phyloP scores from a whole-genome alignment of 2,888 invertebrate genomes.

The Caenorhabditis wallacei region DNA sequence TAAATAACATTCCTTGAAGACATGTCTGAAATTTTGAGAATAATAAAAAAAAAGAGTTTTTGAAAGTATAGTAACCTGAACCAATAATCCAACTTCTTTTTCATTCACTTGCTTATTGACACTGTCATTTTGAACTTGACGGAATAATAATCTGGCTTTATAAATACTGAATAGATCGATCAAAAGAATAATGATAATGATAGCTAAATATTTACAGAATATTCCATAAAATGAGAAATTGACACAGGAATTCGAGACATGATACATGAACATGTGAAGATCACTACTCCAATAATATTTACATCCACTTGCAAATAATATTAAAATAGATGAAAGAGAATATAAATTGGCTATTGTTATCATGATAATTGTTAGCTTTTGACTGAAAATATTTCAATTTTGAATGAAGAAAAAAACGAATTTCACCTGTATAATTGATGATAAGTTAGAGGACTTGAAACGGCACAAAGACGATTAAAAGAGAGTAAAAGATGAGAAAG shows the following conservation, averaged over 20 bases:
- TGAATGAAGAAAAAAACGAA: background rate
- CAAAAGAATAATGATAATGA: conserved; percentile 21
- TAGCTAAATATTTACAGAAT: conserved; percentile 42
- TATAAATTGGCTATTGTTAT: conserved; percentile 9
- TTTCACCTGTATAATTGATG: conserved; percentile 26
- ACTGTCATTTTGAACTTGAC: background rate
- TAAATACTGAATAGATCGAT: conserved; percentile 19
- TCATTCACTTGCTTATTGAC: background rate
- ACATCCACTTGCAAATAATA: conserved; percentile 17
- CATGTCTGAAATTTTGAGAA: conserved; percentile 18
- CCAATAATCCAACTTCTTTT: conserved; percentile 15
- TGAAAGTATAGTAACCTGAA: conserved; percentile 13
- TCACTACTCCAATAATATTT: conserved; percentile 36
- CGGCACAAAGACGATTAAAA: conserved; percentile 38
- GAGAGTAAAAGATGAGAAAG: conserved; percentile 32
- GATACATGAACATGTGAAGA: conserved; percentile 32
- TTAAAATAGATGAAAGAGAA: conserved; percentile 7
- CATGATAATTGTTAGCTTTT: conserved; percentile 4
- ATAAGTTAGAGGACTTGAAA: conserved; percentile 20
- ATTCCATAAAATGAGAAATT: conserved; percentile 36
- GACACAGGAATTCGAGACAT: conserved; percentile 22
- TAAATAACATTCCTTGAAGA: conserved; percentile 36
- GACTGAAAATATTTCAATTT: conserved; percentile 5
- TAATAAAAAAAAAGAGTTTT: background rate
- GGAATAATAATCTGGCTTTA: conserved; percentile 12